Evolutionary conservation across 1,140 invertebrate genomes (phyloP).

Genomic region (Papilio polytes): DNA sequence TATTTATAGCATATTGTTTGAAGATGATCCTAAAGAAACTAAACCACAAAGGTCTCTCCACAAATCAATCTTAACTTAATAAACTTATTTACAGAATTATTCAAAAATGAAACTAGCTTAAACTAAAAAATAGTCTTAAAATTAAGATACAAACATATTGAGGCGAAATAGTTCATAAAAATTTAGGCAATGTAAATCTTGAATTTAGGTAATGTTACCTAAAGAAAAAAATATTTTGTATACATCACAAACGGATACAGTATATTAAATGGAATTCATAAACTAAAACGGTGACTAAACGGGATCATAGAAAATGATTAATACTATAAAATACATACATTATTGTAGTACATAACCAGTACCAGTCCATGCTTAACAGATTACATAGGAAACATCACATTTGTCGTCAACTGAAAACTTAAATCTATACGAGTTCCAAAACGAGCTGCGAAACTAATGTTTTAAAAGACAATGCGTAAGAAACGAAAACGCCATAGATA

Average conservation of each 20-base stretch:
- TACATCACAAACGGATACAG: not conserved
- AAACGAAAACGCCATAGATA: not conserved
- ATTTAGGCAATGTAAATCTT: conserved; percentile 7
- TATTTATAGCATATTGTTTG: conserved; percentile 36
- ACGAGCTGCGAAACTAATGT: not conserved
- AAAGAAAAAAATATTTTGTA: conserved; percentile 6
- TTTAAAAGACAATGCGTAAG: not conserved
- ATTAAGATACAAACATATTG: conserved; percentile 21
- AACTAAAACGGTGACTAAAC: not conserved
- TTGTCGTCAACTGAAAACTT: conserved; percentile 15
- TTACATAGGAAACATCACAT: conserved; percentile 14
- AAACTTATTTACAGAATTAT: conserved; percentile 46
- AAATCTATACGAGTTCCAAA: not conserved
- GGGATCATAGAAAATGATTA: not conserved
- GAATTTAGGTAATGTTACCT: conserved; percentile 31
- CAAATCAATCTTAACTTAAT: conserved; percentile 15
- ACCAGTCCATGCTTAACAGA: not conserved
- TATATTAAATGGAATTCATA: not conserved
- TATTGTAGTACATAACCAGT: conserved; percentile 2
- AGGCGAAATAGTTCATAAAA: not conserved
- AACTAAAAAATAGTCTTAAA: conserved; percentile 17
- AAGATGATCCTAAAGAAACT: conserved; percentile 44
- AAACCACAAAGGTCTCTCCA: conserved; percentile 30
- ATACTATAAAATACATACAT: conserved; percentile 4
- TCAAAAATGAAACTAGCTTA: conserved; percentile 23